Evolutionary conservation across 2,113 vertebrate species (phyloP).

Genomic region (Bufo bufo): DNA sequence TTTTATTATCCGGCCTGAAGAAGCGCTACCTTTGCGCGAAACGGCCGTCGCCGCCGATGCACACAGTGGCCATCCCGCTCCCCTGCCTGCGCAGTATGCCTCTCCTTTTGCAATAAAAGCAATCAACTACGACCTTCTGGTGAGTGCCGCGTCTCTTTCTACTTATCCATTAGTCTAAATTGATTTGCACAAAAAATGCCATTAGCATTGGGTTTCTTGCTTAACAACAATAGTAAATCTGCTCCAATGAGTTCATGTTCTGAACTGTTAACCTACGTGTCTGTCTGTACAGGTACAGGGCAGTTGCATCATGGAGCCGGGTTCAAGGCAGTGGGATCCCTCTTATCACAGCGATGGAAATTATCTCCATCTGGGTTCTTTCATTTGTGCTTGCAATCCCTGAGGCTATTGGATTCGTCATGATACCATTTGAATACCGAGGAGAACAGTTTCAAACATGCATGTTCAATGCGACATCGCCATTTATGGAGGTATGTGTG

Average conservation of each 20-base stretch:
- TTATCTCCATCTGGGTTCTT: slow-evolving; percentile 89
- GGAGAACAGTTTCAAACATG: slow-evolving; percentile 77
- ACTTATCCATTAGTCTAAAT: too few species aligned
- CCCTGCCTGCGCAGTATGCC: too few species aligned
- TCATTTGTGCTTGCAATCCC: slow-evolving; percentile 91
- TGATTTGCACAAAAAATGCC: too few species aligned
- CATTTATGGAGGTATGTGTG: slow-evolving; percentile 79
- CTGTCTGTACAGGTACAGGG: slow-evolving; percentile 81
- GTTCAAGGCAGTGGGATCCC: slow-evolving; percentile 96
- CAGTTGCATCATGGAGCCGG: slow-evolving; percentile 96
- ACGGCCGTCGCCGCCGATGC: too few species aligned
- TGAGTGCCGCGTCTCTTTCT: too few species aligned
- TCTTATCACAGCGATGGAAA: slow-evolving; percentile 88
- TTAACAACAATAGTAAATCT: too few species aligned
- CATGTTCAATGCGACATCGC: slow-evolving; percentile 78
- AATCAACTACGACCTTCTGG: too few species aligned
- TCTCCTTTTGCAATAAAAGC: too few species aligned
- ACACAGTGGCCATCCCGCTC: too few species aligned
- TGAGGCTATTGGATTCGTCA: slow-evolving; percentile 87
- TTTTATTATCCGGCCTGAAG: too few species aligned
- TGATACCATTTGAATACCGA: slow-evolving; percentile 75
- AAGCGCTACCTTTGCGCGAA: too few species aligned
- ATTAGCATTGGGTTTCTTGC: too few species aligned
- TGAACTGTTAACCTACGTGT: neutral
- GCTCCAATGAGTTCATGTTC: neutral